Percentiles rank a stretch among this genome's conserved stretches.
These are phyloP conservation scores for Nemopilema nomurai DNA, from an alignment of 30 jellyfish, hydroid and myxozoan genomes.

Conservation along the genomic window DNA sequence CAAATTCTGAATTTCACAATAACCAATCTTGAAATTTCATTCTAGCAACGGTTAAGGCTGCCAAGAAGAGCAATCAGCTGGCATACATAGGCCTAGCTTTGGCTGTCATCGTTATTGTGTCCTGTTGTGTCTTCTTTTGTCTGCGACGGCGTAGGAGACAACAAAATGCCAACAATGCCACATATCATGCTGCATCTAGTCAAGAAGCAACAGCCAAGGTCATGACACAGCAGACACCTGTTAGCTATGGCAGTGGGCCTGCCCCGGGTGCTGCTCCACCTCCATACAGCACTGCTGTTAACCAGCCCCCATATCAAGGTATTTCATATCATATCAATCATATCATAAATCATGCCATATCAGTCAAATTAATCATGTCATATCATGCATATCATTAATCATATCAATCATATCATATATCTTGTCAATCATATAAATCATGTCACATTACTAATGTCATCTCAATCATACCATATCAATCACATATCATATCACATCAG, in stretches of 20 bases:
- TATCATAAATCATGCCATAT: too few species aligned
- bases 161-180: background rate
- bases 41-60: slow-evolving; percentile 30
- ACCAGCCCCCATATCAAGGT: slow-evolving; percentile 57
- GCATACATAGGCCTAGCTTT: slow-evolving; percentile 36
- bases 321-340: too few species aligned
- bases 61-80: background rate
- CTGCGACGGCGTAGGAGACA: slow-evolving; percentile 39
- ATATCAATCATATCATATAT: too few species aligned
- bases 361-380: too few species aligned
- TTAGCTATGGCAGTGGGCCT: slow-evolving; percentile 40
- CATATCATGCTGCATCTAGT: slow-evolving; percentile 39
- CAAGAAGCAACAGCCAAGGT: slow-evolving; percentile 16
- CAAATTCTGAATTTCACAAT: too few species aligned
- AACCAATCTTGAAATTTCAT: background rate
- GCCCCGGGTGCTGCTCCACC: slow-evolving; percentile 43
- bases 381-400: too few species aligned
- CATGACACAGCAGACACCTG: background rate
- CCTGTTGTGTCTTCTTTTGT: slow-evolving; percentile 45
- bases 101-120: slow-evolving; percentile 31
- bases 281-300: slow-evolving; percentile 27
- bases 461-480: too few species aligned
- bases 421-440: too few species aligned
- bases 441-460: too few species aligned
- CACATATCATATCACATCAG: too few species aligned